phyloP scores from a whole-genome alignment of 2,113 vertebrate genomes.

The Pterocles gutturalis region DNA sequence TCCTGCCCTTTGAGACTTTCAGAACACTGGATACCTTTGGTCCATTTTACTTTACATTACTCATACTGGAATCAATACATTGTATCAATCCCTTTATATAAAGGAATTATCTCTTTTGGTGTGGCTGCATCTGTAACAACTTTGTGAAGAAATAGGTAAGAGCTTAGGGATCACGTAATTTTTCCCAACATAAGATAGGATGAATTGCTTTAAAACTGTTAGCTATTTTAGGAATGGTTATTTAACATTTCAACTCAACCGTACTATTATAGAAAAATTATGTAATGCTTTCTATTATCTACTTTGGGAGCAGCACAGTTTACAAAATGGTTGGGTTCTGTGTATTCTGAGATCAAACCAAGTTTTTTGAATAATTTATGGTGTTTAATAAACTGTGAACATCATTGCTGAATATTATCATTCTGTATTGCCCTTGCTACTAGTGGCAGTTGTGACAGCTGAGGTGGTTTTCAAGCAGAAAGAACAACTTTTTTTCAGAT shows the following conservation, averaged over 20 bases:
- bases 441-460: not conserved
- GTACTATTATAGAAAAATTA: slow-evolving; percentile 21
- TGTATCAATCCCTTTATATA: not conserved
- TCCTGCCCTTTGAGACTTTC: not conserved
- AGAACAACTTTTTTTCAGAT: not conserved
- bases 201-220: not conserved
- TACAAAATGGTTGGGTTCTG: not conserved
- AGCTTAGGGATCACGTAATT: not conserved
- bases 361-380: slow-evolving; percentile 43
- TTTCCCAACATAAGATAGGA: not conserved
- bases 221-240: slow-evolving; percentile 16
- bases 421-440: not conserved
- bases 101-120: not conserved
- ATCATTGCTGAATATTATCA: not conserved
- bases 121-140: not conserved
- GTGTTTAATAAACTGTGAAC: slow-evolving; percentile 12
- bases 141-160: not conserved
- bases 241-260: slow-evolving; percentile 40
- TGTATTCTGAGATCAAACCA: slow-evolving; percentile 41
- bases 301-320: slow-evolving; percentile 13
- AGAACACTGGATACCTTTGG: not conserved
- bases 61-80: not conserved
- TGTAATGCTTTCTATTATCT: slow-evolving; percentile 3
- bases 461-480: not conserved
- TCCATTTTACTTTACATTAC: not conserved